phyloP scores from a whole-genome alignment of 2,888 invertebrate species.

The Junonia oenone region DNA sequence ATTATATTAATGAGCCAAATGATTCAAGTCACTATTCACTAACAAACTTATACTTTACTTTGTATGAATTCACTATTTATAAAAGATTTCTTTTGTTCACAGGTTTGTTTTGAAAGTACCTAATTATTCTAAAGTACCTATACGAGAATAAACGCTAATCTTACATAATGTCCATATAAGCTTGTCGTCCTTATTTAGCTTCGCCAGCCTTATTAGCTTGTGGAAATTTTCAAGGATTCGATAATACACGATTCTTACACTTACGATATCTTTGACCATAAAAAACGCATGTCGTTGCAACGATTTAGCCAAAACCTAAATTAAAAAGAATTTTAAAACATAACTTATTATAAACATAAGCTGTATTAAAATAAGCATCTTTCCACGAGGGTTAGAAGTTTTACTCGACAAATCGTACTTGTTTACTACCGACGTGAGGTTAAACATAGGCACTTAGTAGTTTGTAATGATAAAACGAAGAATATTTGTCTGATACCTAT shows the following conservation, averaged over 20 bases:
- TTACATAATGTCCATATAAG: no score
- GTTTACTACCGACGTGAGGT: conserved; percentile 32
- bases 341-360: no score
- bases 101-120: no score
- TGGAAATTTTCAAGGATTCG: background rate
- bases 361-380: no score
- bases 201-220: background rate
- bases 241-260: no score
- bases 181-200: background rate
- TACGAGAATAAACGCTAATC: no score
- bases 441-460: conserved; percentile 35
- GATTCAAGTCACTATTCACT: conserved; percentile 5
- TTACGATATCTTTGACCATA: no score
- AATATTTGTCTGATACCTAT: conserved; percentile 36
- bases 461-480: conserved; percentile 40
- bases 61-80: no score
- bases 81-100: no score
- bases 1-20: conserved; percentile 36
- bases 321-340: background rate
- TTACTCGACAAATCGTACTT: conserved; percentile 3
- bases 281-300: no score
- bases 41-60: background rate
- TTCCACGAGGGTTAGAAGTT: background rate
- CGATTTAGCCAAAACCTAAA: no score
- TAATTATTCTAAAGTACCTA: background rate